These are phyloP conservation scores for Zhengitettix transpicula DNA, from an alignment of 2,888 invertebrate genomes.

Conservation along the genomic window DNA sequence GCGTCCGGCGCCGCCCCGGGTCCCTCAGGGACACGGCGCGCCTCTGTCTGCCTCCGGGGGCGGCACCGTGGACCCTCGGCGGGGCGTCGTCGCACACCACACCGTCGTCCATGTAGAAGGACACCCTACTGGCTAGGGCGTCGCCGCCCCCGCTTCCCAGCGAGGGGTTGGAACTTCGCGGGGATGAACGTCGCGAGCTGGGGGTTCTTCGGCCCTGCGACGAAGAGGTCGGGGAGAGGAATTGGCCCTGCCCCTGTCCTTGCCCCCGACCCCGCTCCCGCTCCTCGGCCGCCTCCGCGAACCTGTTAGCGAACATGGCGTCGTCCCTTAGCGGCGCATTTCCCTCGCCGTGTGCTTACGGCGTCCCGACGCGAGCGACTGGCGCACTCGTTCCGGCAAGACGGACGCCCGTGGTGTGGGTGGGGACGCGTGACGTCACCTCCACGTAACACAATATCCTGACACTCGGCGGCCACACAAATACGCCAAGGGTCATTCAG, in stretches of 20 bases:
- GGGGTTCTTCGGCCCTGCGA: not conserved
- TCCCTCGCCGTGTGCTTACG: too few relatives aligned
- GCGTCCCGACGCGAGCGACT: too few relatives aligned
- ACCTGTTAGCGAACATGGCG: too few relatives aligned
- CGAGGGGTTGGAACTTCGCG: not conserved
- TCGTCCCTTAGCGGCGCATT: too few relatives aligned
- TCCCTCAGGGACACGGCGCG: not conserved
- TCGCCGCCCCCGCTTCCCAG: not conserved
- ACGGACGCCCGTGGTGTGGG: too few relatives aligned
- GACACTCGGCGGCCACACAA: too few relatives aligned
- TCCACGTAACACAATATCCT: too few relatives aligned
- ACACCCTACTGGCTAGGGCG: not conserved
- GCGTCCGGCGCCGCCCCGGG: not conserved
- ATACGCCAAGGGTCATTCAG: too few relatives aligned
- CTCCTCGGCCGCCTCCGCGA: not conserved
- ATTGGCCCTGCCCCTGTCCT: not conserved
- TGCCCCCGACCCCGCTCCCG: not conserved
- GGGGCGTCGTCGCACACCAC: not conserved
- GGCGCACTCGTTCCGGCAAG: too few relatives aligned
- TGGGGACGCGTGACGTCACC: too few relatives aligned
- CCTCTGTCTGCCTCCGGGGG: not conserved
- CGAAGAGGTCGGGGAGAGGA: not conserved
- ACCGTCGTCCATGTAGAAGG: not conserved
- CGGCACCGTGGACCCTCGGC: not conserved
- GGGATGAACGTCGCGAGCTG: not conserved